phyloP scores from a whole-genome alignment of 2,888 invertebrate species.

The Leucophenga montana region DNA sequence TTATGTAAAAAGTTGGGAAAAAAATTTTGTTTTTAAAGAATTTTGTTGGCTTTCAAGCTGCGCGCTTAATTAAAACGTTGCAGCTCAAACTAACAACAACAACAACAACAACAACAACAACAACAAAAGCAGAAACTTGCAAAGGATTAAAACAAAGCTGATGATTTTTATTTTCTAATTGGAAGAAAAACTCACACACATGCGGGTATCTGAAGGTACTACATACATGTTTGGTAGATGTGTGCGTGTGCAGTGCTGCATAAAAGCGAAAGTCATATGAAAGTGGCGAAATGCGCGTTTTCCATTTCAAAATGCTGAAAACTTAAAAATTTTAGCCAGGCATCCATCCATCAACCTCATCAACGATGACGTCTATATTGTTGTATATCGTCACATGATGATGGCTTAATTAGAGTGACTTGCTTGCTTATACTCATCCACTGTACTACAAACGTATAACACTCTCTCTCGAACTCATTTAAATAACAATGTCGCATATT shows the following conservation, averaged over 20 bases:
- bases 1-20: background rate
- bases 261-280: slow-evolving; percentile 17
- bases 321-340: no score
- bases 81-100: no score
- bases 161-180: slow-evolving; percentile 38
- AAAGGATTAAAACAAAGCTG: slow-evolving; percentile 2
- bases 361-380: no score
- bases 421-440: no score
- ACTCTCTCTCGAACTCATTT: background rate
- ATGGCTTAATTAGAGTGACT: slow-evolving; percentile 13
- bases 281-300: background rate
- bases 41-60: slow-evolving; percentile 8
- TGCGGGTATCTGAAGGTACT: background rate
- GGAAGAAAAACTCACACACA: slow-evolving; percentile 23
- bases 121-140: background rate
- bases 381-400: background rate
- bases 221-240: background rate
- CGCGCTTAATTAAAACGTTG: slow-evolving; percentile 30
- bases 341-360: no score
- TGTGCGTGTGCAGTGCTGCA: no score
- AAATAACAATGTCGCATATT: background rate
- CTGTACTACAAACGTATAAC: no score
- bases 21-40: background rate
- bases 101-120: no score
- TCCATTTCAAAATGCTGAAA: background rate